A percentile compares a stretch with the other conserved stretches of the same genome.
phyloP scores from a whole-genome alignment of 35 echinoderm and acorn worm genomes.

The Holothuria glaberrima region DNA sequence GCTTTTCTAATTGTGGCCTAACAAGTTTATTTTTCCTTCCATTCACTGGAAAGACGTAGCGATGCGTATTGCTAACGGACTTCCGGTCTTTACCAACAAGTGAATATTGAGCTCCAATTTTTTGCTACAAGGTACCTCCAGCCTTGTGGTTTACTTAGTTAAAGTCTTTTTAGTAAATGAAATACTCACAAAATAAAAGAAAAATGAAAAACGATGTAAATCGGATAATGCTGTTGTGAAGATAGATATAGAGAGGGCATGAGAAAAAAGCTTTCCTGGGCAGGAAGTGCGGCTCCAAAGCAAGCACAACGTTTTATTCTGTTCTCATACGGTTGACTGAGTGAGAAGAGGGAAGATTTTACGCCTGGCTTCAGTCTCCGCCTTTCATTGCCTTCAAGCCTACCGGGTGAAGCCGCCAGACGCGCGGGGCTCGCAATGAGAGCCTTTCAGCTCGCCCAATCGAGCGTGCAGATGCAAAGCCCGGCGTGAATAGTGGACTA shows the following conservation, averaged over 20 bases:
- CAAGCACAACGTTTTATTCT: constrained; percentile 45
- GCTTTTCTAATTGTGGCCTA: no score
- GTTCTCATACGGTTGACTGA: constrained; percentile 3
- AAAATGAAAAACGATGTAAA: constrained; percentile 1
- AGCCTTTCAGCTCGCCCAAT: constrained; percentile 14
- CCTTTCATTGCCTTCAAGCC: constrained; percentile 28
- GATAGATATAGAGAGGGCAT: background rate
- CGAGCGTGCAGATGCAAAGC: constrained; percentile 10
- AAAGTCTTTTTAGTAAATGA: no score
- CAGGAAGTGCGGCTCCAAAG: constrained; percentile 36
- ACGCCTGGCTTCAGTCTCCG: constrained; percentile 16
- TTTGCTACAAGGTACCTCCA: no score
- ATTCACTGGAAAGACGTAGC: no score
- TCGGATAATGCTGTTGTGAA: constrained; percentile 32
- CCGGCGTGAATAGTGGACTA: constrained; percentile 14
- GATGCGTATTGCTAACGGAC: no score
- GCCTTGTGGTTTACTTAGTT: no score
- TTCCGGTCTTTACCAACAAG: no score
- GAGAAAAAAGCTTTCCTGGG: background rate
- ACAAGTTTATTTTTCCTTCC: no score
- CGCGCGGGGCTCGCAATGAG: constrained; percentile 20
- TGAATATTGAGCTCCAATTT: no score
- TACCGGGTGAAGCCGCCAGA: constrained; percentile 37
- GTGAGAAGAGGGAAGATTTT: constrained; percentile 34
- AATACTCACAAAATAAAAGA: no score